Evolutionary conservation across 2,888 invertebrate species (phyloP).

Genomic region (Cephus nigrinus): DNA sequence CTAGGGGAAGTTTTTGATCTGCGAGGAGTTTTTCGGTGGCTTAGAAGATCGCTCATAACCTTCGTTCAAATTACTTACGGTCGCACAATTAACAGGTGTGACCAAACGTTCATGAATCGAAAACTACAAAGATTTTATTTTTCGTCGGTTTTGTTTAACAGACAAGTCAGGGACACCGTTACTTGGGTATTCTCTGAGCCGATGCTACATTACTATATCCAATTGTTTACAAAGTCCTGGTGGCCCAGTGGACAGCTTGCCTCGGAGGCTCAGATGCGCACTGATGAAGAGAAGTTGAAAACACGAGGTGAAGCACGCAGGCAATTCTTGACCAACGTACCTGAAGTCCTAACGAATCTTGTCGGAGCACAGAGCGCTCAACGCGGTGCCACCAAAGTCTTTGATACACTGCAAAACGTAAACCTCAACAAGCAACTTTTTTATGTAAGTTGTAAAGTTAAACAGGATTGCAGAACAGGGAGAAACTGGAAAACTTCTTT

Average conservation of each 20-base stretch:
- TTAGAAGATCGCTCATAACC: constrained; percentile 86
- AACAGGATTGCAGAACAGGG: too few species aligned
- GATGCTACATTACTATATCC: constrained; percentile 89
- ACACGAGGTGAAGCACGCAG: constrained; percentile 77
- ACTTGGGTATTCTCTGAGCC: constrained; percentile 90
- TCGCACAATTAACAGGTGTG: constrained; percentile 86
- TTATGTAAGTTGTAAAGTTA: constrained; percentile 76
- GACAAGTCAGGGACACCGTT: constrained; percentile 89
- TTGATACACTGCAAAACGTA: constrained; percentile 86
- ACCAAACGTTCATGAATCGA: constrained; percentile 45
- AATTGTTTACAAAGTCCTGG: constrained; percentile 85
- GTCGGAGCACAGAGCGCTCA: constrained; percentile 88
- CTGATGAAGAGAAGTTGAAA: constrained; percentile 74
- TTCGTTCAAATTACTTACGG: constrained; percentile 94
- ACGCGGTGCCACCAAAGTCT: constrained; percentile 86
- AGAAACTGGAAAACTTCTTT: not conserved
- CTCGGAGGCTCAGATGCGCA: constrained; percentile 68
- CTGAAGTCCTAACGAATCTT: constrained; percentile 83
- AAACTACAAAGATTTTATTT: constrained; percentile 64
- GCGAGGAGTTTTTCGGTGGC: constrained; percentile 88
- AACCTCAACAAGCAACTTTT: constrained; percentile 90
- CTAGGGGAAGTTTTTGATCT: constrained; percentile 92
- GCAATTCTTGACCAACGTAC: constrained; percentile 78
- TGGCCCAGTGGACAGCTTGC: constrained; percentile 89
- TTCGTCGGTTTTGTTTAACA: constrained; percentile 61